phyloP scores from a whole-genome alignment of 2,888 invertebrate species.

The Pammene fasciana region DNA sequence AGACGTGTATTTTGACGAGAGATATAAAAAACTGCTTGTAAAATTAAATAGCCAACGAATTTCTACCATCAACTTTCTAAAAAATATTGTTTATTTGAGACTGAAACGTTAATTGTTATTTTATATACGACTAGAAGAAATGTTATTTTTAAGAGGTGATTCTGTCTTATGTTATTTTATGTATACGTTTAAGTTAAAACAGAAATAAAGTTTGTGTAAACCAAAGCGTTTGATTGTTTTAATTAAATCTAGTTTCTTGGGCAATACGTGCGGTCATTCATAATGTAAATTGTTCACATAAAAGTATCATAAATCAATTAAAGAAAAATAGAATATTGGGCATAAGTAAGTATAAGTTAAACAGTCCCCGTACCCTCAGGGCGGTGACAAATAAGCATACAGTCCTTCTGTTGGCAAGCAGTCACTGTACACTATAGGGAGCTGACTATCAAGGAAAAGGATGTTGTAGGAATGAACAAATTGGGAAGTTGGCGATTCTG shows the following conservation, averaged over 20 bases:
- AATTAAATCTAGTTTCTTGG: no score
- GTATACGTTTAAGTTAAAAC: slow-evolving; percentile 6
- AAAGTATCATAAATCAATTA: no score
- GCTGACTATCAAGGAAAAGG: neutral
- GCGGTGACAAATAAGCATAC: no score
- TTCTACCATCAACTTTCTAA: neutral
- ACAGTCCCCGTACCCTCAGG: no score
- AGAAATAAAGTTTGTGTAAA: neutral
- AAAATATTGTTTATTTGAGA: slow-evolving; percentile 5
- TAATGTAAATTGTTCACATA: no score
- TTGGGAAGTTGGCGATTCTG: neutral
- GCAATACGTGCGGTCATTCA: no score
- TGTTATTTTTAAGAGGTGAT: slow-evolving; percentile 4
- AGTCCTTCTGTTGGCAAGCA: no score
- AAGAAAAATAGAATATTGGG: no score
- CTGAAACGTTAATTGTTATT: neutral
- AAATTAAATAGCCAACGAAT: neutral
- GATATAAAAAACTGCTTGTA: neutral
- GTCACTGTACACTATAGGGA: neutral
- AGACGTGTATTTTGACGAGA: neutral
- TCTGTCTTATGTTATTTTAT: slow-evolving; percentile 1
- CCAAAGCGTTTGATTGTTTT: no score
- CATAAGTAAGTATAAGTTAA: no score
- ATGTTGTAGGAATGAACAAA: neutral
- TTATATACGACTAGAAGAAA: neutral